These are phyloP conservation scores for Melanotaenia boesemani DNA, from an alignment of 2,797 vertebrate species.

Conservation along the genomic window DNA sequence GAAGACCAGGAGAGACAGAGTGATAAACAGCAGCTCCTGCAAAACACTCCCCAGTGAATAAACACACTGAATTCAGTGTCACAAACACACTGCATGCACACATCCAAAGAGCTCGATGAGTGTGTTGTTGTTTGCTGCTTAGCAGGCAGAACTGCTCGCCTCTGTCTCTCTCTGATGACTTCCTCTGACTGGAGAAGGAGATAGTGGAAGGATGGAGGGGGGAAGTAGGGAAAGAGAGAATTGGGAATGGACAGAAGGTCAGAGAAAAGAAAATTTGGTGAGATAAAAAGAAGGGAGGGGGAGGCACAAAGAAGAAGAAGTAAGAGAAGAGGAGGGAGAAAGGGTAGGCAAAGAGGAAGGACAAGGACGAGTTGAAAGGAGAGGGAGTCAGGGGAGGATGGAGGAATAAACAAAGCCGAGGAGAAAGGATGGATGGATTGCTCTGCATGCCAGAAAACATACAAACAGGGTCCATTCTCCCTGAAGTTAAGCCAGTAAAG, in stretches of 20 bases:
- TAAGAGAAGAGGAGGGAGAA: conserved; percentile 5
- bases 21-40: conserved; percentile 54
- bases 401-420: conserved; percentile 16
- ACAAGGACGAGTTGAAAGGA: conserved; percentile 19
- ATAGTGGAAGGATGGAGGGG: not conserved
- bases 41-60: conserved; percentile 36
- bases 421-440: conserved; percentile 19
- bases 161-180: conserved; percentile 54
- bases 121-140: conserved; percentile 61
- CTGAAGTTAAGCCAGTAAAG: conserved; percentile 43
- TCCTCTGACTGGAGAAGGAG: conserved; percentile 34
- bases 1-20: conserved; percentile 51
- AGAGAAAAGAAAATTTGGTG: not conserved
- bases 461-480: conserved; percentile 22
- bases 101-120: conserved; percentile 28
- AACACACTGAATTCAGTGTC: conserved; percentile 20
- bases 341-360: conserved; percentile 1
- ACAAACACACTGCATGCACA: conserved; percentile 12
- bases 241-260: not conserved
- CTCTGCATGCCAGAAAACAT: conserved; percentile 14
- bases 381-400: not conserved
- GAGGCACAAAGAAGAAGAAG: not conserved
- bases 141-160: conserved; percentile 66
- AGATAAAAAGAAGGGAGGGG: not conserved
- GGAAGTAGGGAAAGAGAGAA: not conserved